These are phyloP conservation scores for Plumapathes pennacea DNA, from an alignment of 92 coral and sea anemone genomes.

Conservation along the genomic window DNA sequence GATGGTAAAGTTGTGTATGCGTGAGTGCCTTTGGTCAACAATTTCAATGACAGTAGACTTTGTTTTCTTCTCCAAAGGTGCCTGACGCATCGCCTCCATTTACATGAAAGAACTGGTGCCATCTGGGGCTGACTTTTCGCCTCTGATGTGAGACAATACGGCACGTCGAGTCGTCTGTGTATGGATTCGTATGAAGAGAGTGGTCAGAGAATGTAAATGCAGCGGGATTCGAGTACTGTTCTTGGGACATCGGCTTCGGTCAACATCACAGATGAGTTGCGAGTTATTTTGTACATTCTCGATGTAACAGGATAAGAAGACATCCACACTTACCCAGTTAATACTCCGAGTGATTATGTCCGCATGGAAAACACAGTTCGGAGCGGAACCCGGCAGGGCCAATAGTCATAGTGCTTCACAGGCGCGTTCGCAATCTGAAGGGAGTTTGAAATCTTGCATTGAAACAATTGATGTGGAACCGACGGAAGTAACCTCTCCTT, in stretches of 20 bases:
- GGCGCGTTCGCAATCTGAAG: slow-evolving; percentile 59
- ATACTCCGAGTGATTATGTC: slow-evolving; percentile 65
- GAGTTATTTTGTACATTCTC: slow-evolving; percentile 23
- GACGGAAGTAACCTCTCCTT: slow-evolving; percentile 62
- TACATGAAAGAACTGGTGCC: slow-evolving; percentile 18
- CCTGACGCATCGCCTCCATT: slow-evolving; percentile 43
- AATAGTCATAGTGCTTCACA: slow-evolving; percentile 47
- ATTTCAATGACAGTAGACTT: slow-evolving; percentile 32
- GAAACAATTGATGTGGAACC: slow-evolving; percentile 80
- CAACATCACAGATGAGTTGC: slow-evolving; percentile 36
- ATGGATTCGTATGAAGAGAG: slow-evolving; percentile 27
- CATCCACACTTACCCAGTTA: slow-evolving; percentile 32
- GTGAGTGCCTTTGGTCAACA: slow-evolving; percentile 52
- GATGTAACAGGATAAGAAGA: slow-evolving; percentile 32
- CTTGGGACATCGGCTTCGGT: slow-evolving; percentile 44
- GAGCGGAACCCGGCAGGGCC: slow-evolving; percentile 58
- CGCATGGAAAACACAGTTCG: slow-evolving; percentile 63
- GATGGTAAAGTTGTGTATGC: slow-evolving; percentile 60
- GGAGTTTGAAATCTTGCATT: slow-evolving; percentile 44
- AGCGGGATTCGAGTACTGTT: slow-evolving; percentile 33
- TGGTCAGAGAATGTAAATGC: slow-evolving; percentile 70
- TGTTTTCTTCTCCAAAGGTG: slow-evolving; percentile 62
- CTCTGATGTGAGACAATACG: not conserved
- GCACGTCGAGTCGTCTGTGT: slow-evolving; percentile 20
- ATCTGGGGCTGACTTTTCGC: not conserved